Base-by-base conservation (phyloP, 1,140 invertebrate genomes). In the Diprion similis region DNA sequence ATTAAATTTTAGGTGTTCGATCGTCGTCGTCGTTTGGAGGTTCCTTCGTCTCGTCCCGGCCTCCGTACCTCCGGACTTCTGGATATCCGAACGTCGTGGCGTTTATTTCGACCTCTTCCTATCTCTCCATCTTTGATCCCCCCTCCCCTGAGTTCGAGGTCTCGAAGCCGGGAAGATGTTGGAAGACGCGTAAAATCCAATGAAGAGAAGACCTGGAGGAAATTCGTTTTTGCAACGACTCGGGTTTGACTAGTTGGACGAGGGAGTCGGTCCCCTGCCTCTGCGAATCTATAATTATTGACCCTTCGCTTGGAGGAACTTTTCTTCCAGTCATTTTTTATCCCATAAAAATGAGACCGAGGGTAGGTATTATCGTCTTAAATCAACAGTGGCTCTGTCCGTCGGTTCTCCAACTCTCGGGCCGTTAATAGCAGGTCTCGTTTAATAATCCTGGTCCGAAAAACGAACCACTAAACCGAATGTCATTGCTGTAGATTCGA, bases 1-100 rank as follows among this genome's bases (percentile, higher is more conserved):
- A 68, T 68, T 68, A 68, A 68, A 68, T 68, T 68, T 68, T 45
- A 68, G 66, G 66, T 68, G 66, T 68, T 45, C 66, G 66, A 68
- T 68, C 66, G 66, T 3, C 66, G 66, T 3, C 66, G 66, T 45
- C 37, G 18, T 45, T 68, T n/a, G 37, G 18, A 11, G 66, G 8
- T 45, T 15, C 37, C 59, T 7, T 37, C 24, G 24, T 6, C 24
- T 37, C 11, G 51, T 9, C 51, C 51, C 51, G n/a, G n/a, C n/a
- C n/a, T n/a, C 11, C 6, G 51, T 9, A 8, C 9, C 24, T 17
- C 9, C 11, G 51, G 48, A 59, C n/a, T 17, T 9, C n/a, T 17
- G 11, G 11, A 59, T 13, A 59, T 59, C 51, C 51, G 1, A 37
- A 37, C 24, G 24, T 37, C 24, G 2, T 6, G 24, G 24, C 24